A percentile compares a stretch with the other conserved stretches of the same genome.
These are phyloP conservation scores for Asteroscopus sphinx DNA, from an alignment of 2,888 invertebrate species.

Conservation along the genomic window DNA sequence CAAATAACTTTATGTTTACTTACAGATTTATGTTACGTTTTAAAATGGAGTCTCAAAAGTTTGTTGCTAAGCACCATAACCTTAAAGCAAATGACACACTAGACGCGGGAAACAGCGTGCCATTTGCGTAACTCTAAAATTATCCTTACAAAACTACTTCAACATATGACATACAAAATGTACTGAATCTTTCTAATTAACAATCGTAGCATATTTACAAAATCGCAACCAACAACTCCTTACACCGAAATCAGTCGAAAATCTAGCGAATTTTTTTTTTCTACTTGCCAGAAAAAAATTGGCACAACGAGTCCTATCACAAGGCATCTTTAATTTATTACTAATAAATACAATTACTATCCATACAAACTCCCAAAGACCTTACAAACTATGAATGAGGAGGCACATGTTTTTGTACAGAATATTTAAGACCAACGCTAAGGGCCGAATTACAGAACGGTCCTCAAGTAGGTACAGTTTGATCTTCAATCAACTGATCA, in stretches of 20 bases:
- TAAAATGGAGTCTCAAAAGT: conserved; percentile 11
- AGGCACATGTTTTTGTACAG: neutral
- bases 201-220: conserved; percentile 33
- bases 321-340: conserved; percentile 36
- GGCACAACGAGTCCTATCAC: conserved; percentile 48
- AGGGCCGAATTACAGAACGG: neutral
- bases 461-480: no score
- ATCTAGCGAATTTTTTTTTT: conserved; percentile 59
- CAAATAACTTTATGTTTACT: conserved; percentile 1
- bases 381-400: neutral
- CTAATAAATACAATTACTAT: neutral
- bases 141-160: conserved; percentile 46
- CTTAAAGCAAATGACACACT: conserved; percentile 25
- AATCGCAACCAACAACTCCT: conserved; percentile 37
- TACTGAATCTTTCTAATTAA: conserved; percentile 34
- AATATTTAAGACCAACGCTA: no score
- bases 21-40: no score
- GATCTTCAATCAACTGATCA: no score
- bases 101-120: conserved; percentile 26
- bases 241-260: conserved; percentile 73
- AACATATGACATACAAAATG: conserved; percentile 32
- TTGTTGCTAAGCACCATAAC: conserved; percentile 30
- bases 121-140: conserved; percentile 18
- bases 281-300: conserved; percentile 42
- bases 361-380: conserved; percentile 11